Evolutionary conservation across 92 coral and sea anemone species (phyloP).

Genomic region (Pocillopora meandrina): DNA sequence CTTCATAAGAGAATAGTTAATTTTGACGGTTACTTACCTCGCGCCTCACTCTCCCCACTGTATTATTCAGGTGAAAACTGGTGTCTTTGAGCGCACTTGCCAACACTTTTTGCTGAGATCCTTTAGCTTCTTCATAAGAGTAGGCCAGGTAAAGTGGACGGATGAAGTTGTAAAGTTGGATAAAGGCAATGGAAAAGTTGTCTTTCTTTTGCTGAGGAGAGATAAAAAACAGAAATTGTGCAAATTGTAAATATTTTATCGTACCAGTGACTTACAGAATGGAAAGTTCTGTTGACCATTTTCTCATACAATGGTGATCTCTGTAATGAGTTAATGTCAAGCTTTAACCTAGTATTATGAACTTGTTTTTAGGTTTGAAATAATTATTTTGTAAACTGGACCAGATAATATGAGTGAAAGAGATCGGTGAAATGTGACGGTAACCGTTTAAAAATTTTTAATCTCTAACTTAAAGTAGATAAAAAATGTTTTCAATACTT

Average conservation of each 20-base stretch:
- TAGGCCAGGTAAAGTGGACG: conserved; percentile 23
- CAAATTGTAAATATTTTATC: neutral
- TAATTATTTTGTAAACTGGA: too few relatives aligned
- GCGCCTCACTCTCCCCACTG: neutral
- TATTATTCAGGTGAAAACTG: too few relatives aligned
- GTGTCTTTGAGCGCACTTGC: too few relatives aligned
- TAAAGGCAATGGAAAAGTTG: conserved; percentile 10
- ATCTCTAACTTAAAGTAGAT: neutral
- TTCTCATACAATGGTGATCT: too few relatives aligned
- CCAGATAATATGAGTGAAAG: too few relatives aligned
- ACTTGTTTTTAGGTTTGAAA: too few relatives aligned
- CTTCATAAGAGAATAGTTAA: too few relatives aligned
- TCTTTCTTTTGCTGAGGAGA: neutral
- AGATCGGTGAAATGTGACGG: too few relatives aligned
- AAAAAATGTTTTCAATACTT: neutral
- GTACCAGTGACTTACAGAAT: neutral
- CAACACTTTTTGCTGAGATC: neutral
- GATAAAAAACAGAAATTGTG: neutral
- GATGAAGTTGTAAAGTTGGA: neutral
- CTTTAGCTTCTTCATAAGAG: conserved; percentile 1
- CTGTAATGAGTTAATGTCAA: too few relatives aligned
- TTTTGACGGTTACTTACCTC: neutral
- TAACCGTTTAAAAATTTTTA: too few relatives aligned
- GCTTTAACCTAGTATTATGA: too few relatives aligned
- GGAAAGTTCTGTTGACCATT: neutral